Conservation (phyloP, 2,888 invertebrate genomes). For the Ectobius pallidus region DNA sequence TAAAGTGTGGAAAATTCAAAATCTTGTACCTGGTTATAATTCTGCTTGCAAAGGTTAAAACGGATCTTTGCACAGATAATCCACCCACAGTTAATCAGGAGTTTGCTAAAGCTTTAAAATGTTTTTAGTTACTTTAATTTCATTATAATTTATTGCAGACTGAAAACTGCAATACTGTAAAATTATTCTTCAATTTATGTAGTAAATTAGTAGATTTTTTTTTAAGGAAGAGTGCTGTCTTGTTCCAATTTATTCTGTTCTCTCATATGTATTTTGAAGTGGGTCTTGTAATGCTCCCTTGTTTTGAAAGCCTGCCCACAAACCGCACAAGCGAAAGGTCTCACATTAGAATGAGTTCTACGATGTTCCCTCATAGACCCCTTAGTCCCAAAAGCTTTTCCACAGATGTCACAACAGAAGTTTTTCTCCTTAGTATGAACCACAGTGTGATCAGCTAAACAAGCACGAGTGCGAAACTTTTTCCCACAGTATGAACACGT, state of each 20-base stretch:
- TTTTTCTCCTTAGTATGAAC: constrained; percentile 63
- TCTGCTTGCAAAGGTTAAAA: too few species aligned
- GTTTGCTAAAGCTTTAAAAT: too few species aligned
- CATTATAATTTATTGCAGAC: too few species aligned
- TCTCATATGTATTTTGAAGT: constrained; percentile 50
- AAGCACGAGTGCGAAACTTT: constrained; percentile 60
- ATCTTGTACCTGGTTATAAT: too few species aligned
- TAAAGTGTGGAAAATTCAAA: too few species aligned
- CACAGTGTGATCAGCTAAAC: constrained; percentile 62
- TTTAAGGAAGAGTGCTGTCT: too few species aligned
- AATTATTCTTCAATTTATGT: too few species aligned
- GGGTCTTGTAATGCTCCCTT: constrained; percentile 60
- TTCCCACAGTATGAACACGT: constrained; percentile 65
- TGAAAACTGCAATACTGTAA: too few species aligned
- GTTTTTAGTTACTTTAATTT: too few species aligned
- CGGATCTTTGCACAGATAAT: too few species aligned
- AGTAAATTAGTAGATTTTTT: too few species aligned
- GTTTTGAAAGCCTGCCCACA: constrained; percentile 55
- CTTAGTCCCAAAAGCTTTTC: constrained; percentile 46
- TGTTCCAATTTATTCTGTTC: background rate
- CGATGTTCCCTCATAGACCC: constrained; percentile 53
- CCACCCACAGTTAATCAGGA: too few species aligned
- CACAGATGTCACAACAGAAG: constrained; percentile 60
- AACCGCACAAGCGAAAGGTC: constrained; percentile 47
- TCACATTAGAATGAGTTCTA: constrained; percentile 57